Percentiles rank a stretch among this genome's conserved stretches.
These are phyloP conservation scores for Eristalinus sepulchralis DNA, from an alignment of 2,888 invertebrate genomes.

Conservation along the genomic window DNA sequence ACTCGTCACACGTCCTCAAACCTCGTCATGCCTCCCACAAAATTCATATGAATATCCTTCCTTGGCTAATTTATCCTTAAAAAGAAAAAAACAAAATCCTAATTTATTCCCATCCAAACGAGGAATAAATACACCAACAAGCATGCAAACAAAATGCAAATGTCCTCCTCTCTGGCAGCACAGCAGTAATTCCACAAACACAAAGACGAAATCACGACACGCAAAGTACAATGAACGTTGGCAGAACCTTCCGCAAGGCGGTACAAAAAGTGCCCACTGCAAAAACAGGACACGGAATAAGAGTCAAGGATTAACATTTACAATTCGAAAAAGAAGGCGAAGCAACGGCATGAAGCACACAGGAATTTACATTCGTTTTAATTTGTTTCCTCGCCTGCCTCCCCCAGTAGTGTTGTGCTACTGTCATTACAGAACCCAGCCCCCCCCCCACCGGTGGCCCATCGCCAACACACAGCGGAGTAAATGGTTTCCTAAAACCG, in stretches of 20 bases:
- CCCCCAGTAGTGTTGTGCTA: not conserved
- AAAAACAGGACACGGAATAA: conserved; percentile 54
- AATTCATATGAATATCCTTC: not conserved
- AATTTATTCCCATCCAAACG: not conserved
- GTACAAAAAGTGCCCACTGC: not conserved
- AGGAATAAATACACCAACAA: not conserved
- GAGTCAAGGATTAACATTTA: conserved; percentile 68
- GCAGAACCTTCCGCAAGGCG: not conserved
- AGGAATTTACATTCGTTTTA: conserved; percentile 49
- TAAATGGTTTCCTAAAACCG: not conserved
- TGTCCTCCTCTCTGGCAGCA: not conserved
- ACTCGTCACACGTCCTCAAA: not conserved
- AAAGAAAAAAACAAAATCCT: not conserved
- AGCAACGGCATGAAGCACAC: conserved; percentile 12
- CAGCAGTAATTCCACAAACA: not conserved
- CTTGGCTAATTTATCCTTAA: not conserved
- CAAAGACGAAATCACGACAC: not conserved
- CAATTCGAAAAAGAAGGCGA: conserved; percentile 36
- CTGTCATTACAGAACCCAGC: conserved; percentile 19
- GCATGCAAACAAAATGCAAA: not conserved
- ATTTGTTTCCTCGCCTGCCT: conserved; percentile 38
- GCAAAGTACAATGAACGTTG: not conserved
- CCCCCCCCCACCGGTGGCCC: not conserved
- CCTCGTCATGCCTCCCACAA: not conserved
- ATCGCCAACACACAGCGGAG: too few species aligned